A percentile compares a stretch with the other conserved stretches of the same genome.
These are phyloP conservation scores for Oreohelix idahoensis DNA, from an alignment of 1,140 invertebrate genomes.

Conservation along the genomic window DNA sequence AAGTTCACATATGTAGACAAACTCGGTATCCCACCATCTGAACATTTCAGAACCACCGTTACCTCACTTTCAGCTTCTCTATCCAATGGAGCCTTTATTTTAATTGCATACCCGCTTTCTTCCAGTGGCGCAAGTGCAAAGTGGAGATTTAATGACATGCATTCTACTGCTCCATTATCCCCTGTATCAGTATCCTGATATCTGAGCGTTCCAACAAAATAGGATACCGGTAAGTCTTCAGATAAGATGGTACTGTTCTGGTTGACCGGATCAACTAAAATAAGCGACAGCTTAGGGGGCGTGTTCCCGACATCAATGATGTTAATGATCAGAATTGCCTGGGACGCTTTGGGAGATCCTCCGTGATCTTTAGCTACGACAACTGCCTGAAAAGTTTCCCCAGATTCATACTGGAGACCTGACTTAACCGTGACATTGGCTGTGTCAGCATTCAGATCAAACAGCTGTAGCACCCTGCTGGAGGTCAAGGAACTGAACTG, in stretches of 20 bases:
- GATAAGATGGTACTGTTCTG: slow-evolving; percentile 78
- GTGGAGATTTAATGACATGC: slow-evolving; percentile 72
- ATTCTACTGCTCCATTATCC: slow-evolving; percentile 81
- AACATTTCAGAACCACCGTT: slow-evolving; percentile 86
- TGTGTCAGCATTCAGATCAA: slow-evolving; percentile 86
- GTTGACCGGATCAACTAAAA: slow-evolving; percentile 30
- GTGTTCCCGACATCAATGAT: slow-evolving; percentile 43
- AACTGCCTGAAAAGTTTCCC: slow-evolving; percentile 41
- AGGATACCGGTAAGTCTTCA: slow-evolving; percentile 91
- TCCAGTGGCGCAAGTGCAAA: slow-evolving; percentile 31
- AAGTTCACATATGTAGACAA: slow-evolving; percentile 56
- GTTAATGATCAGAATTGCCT: slow-evolving; percentile 28
- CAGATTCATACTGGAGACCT: slow-evolving; percentile 37
- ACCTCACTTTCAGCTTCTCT: slow-evolving; percentile 88
- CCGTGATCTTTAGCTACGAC: slow-evolving; percentile 49
- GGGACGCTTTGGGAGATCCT: slow-evolving; percentile 21
- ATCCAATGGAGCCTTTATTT: slow-evolving; percentile 79
- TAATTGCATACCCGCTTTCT: slow-evolving; percentile 29
- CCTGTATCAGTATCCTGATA: slow-evolving; percentile 91
- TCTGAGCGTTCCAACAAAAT: slow-evolving; percentile 86
- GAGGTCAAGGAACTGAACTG: slow-evolving; percentile 54
- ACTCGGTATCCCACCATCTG: slow-evolving; percentile 79
- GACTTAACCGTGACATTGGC: slow-evolving; percentile 83
- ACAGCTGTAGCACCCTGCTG: slow-evolving; percentile 69
- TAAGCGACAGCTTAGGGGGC: slow-evolving; percentile 31